These are phyloP conservation scores for Parnassius smintheus DNA, from an alignment of 2,888 invertebrate species.

Conservation along the genomic window DNA sequence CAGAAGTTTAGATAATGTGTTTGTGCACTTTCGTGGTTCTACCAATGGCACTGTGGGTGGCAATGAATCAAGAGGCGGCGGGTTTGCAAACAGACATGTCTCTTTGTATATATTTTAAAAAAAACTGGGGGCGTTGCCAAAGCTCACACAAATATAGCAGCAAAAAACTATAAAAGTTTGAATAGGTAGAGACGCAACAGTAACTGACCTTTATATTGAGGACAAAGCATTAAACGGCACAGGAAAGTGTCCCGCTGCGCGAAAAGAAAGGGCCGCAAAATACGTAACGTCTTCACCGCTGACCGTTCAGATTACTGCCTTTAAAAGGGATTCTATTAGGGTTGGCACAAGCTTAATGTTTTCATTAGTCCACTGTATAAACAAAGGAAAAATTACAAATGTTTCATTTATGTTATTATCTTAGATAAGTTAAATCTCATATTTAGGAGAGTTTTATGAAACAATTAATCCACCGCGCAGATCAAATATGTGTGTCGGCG, in stretches of 20 bases:
- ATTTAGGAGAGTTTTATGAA: too few species aligned
- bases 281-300: conserved; percentile 62
- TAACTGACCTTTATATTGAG: conserved; percentile 64
- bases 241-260: conserved; percentile 68
- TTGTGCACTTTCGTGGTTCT: conserved; percentile 31
- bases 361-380: too few species aligned
- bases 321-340: conserved; percentile 49
- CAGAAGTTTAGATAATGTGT: conserved; percentile 24
- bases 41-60: conserved; percentile 63
- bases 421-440: too few species aligned
- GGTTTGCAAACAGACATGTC: conserved; percentile 67
- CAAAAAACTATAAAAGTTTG: conserved; percentile 48
- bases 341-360: conserved; percentile 37
- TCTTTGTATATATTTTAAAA: conserved; percentile 48
- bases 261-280: conserved; percentile 41
- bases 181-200: conserved; percentile 51
- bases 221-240: conserved; percentile 51
- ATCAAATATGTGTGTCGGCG: too few species aligned
- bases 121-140: conserved; percentile 56
- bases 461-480: too few species aligned
- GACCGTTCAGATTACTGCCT: conserved; percentile 50
- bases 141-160: conserved; percentile 54
- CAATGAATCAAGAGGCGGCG: conserved; percentile 58
- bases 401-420: too few species aligned
- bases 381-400: too few species aligned